phyloP scores from a whole-genome alignment of 2,888 invertebrate species.

The Myathropa florea region DNA sequence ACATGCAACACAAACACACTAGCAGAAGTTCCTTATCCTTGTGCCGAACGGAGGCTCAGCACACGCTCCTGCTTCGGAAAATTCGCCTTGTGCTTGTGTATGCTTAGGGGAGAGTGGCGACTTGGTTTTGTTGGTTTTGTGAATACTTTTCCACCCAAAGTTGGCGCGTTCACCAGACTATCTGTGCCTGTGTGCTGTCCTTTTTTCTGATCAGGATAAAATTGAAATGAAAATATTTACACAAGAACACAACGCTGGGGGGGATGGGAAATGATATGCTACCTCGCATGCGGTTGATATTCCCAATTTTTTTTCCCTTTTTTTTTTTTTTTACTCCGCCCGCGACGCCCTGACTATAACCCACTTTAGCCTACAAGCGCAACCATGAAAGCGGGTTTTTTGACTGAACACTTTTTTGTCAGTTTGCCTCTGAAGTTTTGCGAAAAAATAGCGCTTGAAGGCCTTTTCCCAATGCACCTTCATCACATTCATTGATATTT shows the following conservation, averaged over 20 bases:
- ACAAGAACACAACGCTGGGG: slow-evolving; percentile 19
- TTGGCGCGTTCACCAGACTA: background rate
- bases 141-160: background rate
- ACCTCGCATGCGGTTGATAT: slow-evolving; percentile 20
- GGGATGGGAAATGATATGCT: slow-evolving; percentile 10
- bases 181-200: background rate
- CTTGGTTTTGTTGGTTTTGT: background rate
- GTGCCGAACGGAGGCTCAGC: too few species aligned
- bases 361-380: background rate
- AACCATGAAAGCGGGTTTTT: background rate
- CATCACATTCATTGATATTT: slow-evolving; percentile 49
- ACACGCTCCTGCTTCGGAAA: background rate
- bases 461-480: slow-evolving; percentile 37
- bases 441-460: slow-evolving; percentile 10
- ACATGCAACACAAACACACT: slow-evolving; percentile 60
- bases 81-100: background rate
- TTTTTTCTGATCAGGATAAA: slow-evolving; percentile 48
- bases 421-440: background rate
- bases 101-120: background rate
- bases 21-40: slow-evolving; percentile 13
- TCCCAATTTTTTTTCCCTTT: slow-evolving; percentile 24
- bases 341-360: background rate
- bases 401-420: too few species aligned
- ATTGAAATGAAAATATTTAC: slow-evolving; percentile 65
- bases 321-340: background rate